A percentile compares a stretch with the other conserved stretches of the same genome.
Conservation (phyloP, 2,797 vertebrate species). For the Helarctos malayanus region DNA sequence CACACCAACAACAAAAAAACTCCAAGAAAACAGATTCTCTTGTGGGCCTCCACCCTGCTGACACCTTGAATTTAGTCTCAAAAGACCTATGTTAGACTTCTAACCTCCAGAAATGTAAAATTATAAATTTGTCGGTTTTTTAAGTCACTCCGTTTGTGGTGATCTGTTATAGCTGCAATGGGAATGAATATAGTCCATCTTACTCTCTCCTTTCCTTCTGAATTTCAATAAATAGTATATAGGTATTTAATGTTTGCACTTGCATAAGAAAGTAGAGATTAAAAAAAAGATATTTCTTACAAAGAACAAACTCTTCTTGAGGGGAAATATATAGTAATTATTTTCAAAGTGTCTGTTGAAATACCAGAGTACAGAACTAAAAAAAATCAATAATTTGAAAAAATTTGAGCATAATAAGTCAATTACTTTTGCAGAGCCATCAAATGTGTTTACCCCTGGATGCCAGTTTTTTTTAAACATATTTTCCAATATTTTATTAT, state of each 20-base stretch:
- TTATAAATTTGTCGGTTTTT: neutral
- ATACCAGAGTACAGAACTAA: neutral
- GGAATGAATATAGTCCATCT: neutral
- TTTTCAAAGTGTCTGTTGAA: conserved; percentile 35
- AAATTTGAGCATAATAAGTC: neutral
- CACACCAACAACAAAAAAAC: neutral
- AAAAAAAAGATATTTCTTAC: neutral
- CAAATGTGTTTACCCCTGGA: neutral
- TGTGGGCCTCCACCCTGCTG: neutral
- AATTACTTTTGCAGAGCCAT: neutral
- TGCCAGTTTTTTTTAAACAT: neutral
- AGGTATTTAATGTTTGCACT: conserved; percentile 11
- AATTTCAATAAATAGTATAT: neutral
- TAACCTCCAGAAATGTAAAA: neutral
- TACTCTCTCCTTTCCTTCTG: neutral
- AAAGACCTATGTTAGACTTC: neutral
- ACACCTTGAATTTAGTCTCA: neutral
- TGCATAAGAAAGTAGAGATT: neutral
- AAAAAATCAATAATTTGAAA: neutral
- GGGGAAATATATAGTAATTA: neutral
- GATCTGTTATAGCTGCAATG: neutral
- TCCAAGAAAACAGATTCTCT: neutral
- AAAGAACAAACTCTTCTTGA: neutral
- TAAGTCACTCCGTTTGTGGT: neutral
- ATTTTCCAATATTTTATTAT: neutral